A percentile compares a stretch with the other conserved stretches of the same genome.
Conservation (phyloP, 2,888 invertebrate genomes). For the Pocota personata region DNA sequence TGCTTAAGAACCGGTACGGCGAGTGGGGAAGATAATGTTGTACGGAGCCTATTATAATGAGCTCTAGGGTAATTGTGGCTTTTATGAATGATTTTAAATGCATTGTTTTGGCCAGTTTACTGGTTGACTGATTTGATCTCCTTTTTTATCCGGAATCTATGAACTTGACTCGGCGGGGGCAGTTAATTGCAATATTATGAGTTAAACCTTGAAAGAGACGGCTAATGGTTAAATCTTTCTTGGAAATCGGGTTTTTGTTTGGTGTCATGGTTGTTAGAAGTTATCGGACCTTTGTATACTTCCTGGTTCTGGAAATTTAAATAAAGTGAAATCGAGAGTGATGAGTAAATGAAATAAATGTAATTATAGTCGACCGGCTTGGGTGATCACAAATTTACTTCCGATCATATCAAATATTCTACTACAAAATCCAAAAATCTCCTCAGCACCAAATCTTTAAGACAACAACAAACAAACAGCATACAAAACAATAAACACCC, state of each 20-base stretch:
- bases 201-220: conserved; percentile 13
- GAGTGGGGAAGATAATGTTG: neutral
- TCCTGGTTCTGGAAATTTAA: neutral
- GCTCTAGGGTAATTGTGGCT: conserved; percentile 63
- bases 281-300: neutral
- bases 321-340: neutral
- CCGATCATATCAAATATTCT: neutral
- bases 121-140: conserved; percentile 68
- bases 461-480: neutral
- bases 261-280: conserved; percentile 14
- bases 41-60: conserved; percentile 42
- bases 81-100: conserved; percentile 66
- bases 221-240: neutral
- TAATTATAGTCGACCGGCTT: too few species aligned
- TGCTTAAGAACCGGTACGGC: conserved; percentile 50
- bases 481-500: neutral
- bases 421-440: neutral
- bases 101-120: conserved; percentile 67
- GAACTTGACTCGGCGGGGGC: conserved; percentile 63
- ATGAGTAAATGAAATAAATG: neutral
- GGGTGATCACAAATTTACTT: too few species aligned
- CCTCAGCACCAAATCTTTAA: neutral
- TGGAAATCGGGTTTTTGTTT: conserved; percentile 7
- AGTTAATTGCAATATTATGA: conserved; percentile 41
- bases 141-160: conserved; percentile 50